Evolutionary conservation across 2,797 vertebrate species (phyloP).

Genomic region (Xiphorhynchus erythropygius): DNA sequence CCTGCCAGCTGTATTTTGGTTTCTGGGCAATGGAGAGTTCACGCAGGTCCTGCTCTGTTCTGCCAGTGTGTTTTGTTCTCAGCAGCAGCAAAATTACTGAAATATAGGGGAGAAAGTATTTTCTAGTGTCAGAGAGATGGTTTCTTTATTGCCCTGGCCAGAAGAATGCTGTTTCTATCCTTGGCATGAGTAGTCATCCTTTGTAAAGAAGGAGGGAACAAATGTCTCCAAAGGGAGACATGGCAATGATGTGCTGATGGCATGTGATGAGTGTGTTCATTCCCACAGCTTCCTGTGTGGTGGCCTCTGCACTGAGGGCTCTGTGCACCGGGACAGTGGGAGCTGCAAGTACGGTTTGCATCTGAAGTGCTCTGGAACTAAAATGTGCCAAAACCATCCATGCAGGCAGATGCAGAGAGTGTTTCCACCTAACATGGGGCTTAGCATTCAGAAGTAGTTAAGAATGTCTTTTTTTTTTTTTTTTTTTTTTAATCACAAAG

Average conservation of each 20-base stretch:
- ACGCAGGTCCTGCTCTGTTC: neutral
- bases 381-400: neutral
- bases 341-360: neutral
- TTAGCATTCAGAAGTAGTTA: neutral
- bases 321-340: neutral
- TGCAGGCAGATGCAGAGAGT: neutral
- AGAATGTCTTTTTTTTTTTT: neutral
- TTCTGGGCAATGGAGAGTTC: neutral
- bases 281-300: neutral
- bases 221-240: neutral
- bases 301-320: neutral
- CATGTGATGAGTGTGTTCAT: neutral
- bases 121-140: neutral
- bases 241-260: neutral
- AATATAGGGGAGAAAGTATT: neutral
- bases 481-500: neutral
- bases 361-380: neutral
- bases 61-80: neutral
- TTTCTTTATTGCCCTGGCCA: neutral
- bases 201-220: neutral
- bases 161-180: neutral
- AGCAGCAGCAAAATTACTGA: neutral
- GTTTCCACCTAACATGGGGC: neutral
- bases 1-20: constrained; percentile 10
- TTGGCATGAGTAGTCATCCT: neutral